phyloP scores from a whole-genome alignment of 2,797 vertebrate species.

The Falco peregrinus region DNA sequence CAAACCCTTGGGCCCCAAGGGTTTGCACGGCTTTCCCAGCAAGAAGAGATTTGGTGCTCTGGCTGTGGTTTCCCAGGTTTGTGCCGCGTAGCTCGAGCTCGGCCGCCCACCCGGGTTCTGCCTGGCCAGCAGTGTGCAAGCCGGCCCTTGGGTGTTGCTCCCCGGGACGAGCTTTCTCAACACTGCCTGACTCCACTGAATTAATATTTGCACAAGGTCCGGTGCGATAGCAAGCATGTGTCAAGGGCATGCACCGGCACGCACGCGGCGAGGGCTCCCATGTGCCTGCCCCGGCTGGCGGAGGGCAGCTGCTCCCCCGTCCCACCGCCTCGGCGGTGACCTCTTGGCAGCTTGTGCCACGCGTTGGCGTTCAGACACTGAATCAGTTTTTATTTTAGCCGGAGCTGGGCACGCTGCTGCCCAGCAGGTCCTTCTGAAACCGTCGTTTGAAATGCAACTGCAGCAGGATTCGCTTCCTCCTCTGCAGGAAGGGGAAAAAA shows the following conservation, averaged over 20 bases:
- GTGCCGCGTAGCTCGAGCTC: accelerated
- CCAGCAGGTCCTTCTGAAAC: not conserved
- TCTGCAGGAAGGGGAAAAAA: not conserved
- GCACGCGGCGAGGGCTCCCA: not conserved
- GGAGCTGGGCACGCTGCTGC: not conserved
- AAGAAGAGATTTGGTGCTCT: not conserved
- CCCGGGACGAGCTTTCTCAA: constrained; percentile 11
- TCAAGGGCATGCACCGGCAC: constrained; percentile 38
- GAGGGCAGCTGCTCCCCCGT: not conserved
- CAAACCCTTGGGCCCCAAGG: not conserved
- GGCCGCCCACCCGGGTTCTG: accelerated
- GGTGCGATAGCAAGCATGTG: constrained; percentile 20
- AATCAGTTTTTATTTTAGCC: not conserved
- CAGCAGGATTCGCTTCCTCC: constrained; percentile 46
- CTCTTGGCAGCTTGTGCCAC: not conserved
- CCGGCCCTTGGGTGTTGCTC: not conserved
- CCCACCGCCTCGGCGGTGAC: accelerated
- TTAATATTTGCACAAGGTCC: constrained; percentile 63
- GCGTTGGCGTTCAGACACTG: accelerated
- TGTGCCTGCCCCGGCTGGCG: not conserved
- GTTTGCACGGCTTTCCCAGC: not conserved
- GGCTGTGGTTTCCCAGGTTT: accelerated
- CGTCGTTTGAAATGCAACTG: not conserved
- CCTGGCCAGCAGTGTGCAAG: accelerated
- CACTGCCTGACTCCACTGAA: not conserved